These are phyloP conservation scores for Sakesphorus luctuosus DNA, from an alignment of 2,113 vertebrate species.

Conservation along the genomic window DNA sequence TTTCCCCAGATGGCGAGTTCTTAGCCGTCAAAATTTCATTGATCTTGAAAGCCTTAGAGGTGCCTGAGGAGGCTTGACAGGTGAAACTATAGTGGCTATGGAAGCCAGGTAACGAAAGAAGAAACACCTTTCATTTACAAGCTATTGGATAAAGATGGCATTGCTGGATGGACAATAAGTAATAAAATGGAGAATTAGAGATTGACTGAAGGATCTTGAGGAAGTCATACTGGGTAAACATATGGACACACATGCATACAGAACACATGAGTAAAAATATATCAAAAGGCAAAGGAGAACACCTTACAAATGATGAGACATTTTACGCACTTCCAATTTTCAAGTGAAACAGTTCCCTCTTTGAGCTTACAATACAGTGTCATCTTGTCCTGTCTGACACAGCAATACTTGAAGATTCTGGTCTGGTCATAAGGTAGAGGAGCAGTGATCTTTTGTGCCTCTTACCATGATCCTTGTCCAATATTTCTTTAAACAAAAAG, in stretches of 20 bases:
- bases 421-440: background rate
- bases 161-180: background rate
- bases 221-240: background rate
- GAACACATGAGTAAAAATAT: background rate
- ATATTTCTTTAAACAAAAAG: background rate
- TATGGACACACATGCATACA: background rate
- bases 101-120: background rate
- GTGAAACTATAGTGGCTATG: background rate
- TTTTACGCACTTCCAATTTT: background rate
- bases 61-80: background rate
- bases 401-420: background rate
- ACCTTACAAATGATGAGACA: background rate
- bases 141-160: background rate
- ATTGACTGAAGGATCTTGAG: background rate
- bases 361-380: background rate
- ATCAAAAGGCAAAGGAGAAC: background rate
- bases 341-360: background rate
- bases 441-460: rapidly evolving
- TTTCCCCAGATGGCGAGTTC: background rate
- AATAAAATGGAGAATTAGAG: background rate
- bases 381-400: background rate
- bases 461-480: background rate
- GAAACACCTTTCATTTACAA: background rate
- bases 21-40: background rate
- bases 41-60: background rate